Conservation (phyloP, 2,797 vertebrate genomes). For the Hoplostethus mediterraneus region DNA sequence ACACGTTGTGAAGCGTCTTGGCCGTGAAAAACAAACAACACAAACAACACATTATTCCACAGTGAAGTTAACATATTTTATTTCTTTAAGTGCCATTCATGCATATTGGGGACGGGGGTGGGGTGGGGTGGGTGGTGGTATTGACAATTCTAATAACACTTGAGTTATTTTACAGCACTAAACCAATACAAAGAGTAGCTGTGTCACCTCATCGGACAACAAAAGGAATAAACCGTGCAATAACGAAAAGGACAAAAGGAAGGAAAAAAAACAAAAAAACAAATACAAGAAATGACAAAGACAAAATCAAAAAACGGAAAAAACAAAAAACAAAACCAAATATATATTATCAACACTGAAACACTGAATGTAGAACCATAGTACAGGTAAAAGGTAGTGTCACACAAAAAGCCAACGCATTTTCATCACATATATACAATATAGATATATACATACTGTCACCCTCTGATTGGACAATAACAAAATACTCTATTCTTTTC, state of each 20-base stretch:
- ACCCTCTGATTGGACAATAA: conserved; percentile 94
- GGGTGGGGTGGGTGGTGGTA: conserved; percentile 83
- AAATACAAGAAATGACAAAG: conserved; percentile 87
- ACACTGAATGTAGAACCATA: conserved; percentile 96
- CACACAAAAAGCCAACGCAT: conserved; percentile 94
- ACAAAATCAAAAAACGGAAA: conserved; percentile 84
- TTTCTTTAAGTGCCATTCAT: conserved; percentile 98
- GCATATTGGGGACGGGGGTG: conserved; percentile 90
- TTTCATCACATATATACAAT: conserved; percentile 98
- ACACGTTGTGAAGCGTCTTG: neutral
- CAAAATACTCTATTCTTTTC: conserved; percentile 94
- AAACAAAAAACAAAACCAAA: conserved; percentile 86
- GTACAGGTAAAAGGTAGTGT: conserved; percentile 94
- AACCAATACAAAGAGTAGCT: conserved; percentile 94
- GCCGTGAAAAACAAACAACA: conserved; percentile 52
- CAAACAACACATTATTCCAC: conserved; percentile 83
- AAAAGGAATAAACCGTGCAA: conserved; percentile 97
- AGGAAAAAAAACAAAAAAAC: conserved; percentile 69
- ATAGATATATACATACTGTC: conserved; percentile 96
- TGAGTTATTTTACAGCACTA: conserved; percentile 96
- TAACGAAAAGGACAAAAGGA: conserved; percentile 86
- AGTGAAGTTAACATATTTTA: conserved; percentile 95
- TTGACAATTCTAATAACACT: conserved; percentile 95
- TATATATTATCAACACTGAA: conserved; percentile 95
- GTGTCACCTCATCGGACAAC: conserved; percentile 91